Percentiles rank a stretch among this genome's conserved stretches.
Evolutionary conservation across 2,888 invertebrate genomes (phyloP).

Genomic region (Hanleya hanleyi): DNA sequence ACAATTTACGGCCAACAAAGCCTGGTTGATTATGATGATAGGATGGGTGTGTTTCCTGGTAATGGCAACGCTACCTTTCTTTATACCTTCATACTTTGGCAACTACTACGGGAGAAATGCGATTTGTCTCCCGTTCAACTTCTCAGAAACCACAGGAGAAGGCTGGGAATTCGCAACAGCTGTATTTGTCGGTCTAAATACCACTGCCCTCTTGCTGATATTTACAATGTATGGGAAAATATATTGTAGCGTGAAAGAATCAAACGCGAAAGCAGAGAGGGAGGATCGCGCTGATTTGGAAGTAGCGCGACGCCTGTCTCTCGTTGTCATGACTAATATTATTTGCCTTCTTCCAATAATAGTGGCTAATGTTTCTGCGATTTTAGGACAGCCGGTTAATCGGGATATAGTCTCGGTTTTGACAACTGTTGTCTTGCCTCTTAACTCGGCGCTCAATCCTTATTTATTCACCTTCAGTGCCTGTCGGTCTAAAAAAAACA

Average conservation of each 20-base stretch:
- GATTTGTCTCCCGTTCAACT: background rate
- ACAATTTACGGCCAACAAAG: background rate
- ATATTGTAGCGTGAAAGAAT: background rate
- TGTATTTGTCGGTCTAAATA: background rate
- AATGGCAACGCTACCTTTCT: background rate
- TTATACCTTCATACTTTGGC: background rate
- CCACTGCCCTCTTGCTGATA: background rate
- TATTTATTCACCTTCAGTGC: constrained; percentile 42
- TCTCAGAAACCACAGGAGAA: background rate
- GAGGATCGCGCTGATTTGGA: background rate
- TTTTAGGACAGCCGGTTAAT: background rate
- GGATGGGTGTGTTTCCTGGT: background rate
- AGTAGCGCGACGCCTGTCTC: background rate
- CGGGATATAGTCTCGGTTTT: background rate
- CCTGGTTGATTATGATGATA: background rate
- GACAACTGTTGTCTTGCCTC: constrained; percentile 36
- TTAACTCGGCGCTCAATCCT: constrained; percentile 48
- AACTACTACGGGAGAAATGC: background rate
- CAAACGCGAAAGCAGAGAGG: background rate
- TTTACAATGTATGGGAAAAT: background rate
- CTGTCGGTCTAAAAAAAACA: too few species aligned
- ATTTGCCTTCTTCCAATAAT: constrained; percentile 1
- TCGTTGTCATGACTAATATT: background rate
- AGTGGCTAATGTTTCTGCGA: background rate
- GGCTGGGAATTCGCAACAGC: background rate